phyloP scores from a whole-genome alignment of 2,113 vertebrate genomes.

The Desmodus rotundus region DNA sequence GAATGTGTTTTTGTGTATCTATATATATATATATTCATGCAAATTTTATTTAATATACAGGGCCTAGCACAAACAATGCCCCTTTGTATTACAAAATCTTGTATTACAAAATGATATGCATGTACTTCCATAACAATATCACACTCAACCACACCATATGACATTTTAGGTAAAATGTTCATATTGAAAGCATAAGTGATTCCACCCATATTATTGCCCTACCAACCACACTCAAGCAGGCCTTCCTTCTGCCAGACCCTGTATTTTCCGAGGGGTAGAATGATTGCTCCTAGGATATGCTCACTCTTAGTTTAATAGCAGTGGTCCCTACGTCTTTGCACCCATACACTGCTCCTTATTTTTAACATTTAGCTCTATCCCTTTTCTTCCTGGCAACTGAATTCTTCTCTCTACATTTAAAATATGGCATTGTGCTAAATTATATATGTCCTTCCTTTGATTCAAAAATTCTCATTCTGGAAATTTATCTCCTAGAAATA shows the following conservation, averaged over 20 bases:
- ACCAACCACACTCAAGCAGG: no score
- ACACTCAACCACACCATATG: no score
- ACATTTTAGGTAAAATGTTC: no score
- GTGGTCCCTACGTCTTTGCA: background rate
- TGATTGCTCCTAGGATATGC: background rate
- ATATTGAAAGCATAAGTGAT: no score
- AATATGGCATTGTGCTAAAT: background rate
- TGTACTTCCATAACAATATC: no score
- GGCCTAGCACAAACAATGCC: no score
- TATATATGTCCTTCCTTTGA: background rate
- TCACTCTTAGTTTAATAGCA: background rate
- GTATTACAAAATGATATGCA: no score
- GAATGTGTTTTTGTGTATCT: background rate
- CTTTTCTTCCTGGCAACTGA: background rate
- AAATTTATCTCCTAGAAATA: constrained; percentile 9
- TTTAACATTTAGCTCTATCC: background rate
- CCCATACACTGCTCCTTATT: background rate
- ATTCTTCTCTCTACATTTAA: background rate
- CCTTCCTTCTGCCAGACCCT: no score
- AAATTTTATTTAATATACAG: background rate
- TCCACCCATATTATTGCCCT: no score
- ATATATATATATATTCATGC: background rate
- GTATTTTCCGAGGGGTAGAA: background rate
- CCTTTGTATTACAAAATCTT: no score
- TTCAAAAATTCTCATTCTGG: constrained; percentile 21